These are phyloP conservation scores for Sula dactylatra DNA, from an alignment of 2,113 vertebrate species.

Conservation along the genomic window DNA sequence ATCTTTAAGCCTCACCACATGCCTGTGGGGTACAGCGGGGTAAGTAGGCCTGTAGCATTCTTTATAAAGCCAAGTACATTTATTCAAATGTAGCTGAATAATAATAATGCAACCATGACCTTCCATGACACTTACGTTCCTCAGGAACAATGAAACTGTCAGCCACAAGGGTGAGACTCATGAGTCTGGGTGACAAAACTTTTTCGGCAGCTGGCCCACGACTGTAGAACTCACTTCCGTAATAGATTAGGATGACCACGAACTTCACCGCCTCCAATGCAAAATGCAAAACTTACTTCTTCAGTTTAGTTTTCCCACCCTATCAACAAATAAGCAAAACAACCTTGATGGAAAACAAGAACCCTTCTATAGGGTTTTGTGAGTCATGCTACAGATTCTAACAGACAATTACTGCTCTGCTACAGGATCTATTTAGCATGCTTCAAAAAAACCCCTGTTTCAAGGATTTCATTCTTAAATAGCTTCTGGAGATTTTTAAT, in stretches of 20 bases:
- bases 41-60: slow-evolving; percentile 64
- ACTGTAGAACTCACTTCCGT: slow-evolving; percentile 55
- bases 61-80: slow-evolving; percentile 69
- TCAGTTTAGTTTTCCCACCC: slow-evolving; percentile 13
- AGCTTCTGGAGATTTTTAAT: background rate
- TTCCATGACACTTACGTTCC: slow-evolving; percentile 73
- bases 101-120: slow-evolving; percentile 70
- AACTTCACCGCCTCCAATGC: background rate
- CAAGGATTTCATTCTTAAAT: background rate
- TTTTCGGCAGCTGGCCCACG: slow-evolving; percentile 50
- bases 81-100: slow-evolving; percentile 74
- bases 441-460: background rate
- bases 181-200: slow-evolving; percentile 52
- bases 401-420: background rate
- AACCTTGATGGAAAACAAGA: background rate
- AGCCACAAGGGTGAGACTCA: slow-evolving; percentile 55
- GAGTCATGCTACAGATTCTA: background rate
- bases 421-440: background rate
- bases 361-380: background rate
- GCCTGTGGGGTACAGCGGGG: slow-evolving; percentile 65
- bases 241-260: slow-evolving; percentile 47
- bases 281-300: slow-evolving; percentile 26
- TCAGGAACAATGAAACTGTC: slow-evolving; percentile 69
- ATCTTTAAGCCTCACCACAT: slow-evolving; percentile 66
- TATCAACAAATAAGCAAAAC: background rate